Percentiles rank a stretch among this genome's conserved stretches.
Evolutionary conservation across 2,113 vertebrate species (phyloP).

Genomic region (human): DNA sequence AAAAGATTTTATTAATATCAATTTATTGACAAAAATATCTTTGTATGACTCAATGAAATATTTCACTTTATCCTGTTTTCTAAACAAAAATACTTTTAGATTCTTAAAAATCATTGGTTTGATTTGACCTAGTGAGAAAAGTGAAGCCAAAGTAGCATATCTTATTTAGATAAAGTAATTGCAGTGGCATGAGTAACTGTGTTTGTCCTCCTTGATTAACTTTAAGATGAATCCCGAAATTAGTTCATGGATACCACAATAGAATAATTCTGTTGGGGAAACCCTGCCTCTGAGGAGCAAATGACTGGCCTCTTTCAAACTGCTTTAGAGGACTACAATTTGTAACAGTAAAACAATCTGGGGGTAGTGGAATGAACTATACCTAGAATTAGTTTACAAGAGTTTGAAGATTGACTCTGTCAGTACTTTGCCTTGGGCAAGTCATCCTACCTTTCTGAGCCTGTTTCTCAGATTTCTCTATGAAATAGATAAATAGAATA

Average conservation of each 20-base stretch:
- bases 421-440: neutral
- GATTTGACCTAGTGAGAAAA: slow-evolving; percentile 23
- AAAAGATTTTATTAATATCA: neutral
- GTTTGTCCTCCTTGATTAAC: neutral
- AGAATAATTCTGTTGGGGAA: slow-evolving; percentile 39
- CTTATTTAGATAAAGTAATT: slow-evolving; percentile 37
- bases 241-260: neutral
- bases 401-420: neutral
- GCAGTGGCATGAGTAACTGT: neutral
- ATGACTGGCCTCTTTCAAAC: slow-evolving; percentile 26
- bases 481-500: neutral
- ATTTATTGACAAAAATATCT: slow-evolving; percentile 4
- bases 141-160: neutral
- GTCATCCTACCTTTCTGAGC: neutral
- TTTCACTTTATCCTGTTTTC: slow-evolving; percentile 32
- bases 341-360: neutral
- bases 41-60: slow-evolving; percentile 4
- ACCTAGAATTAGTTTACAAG: neutral
- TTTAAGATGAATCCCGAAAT: slow-evolving; percentile 31
- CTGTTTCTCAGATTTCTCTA: slow-evolving; percentile 14
- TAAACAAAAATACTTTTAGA: neutral
- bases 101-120: slow-evolving; percentile 54
- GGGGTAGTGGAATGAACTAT: neutral
- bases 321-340: neutral
- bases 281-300: neutral